Evolutionary conservation across 2,888 invertebrate species (phyloP).

Genomic region (Drosophila greeni): DNA sequence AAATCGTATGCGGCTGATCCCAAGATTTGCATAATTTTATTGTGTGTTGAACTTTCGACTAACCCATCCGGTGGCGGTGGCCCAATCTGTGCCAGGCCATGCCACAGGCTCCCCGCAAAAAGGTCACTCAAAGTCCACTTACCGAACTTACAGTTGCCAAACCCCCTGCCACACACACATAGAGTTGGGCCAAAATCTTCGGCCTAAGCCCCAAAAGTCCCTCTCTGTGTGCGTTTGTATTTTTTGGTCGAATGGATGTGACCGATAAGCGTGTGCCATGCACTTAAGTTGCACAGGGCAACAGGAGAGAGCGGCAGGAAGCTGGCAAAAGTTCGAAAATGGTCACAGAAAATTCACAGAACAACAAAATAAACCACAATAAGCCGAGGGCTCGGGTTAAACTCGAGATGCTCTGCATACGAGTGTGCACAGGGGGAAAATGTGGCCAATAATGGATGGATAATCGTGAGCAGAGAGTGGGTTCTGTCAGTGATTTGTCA

Average conservation of each 20-base stretch:
- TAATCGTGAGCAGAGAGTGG: neutral
- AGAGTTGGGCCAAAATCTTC: constrained; percentile 61
- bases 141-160: constrained; percentile 61
- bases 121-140: constrained; percentile 72
- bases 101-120: constrained; percentile 48
- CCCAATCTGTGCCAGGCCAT: constrained; percentile 38
- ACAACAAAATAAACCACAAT: constrained; percentile 56
- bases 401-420: constrained; percentile 32
- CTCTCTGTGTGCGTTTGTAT: constrained; percentile 18
- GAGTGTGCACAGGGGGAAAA: constrained; percentile 14
- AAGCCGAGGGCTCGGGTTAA: constrained; percentile 51
- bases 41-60: constrained; percentile 63
- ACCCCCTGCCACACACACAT: constrained; percentile 1
- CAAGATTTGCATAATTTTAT: constrained; percentile 70
- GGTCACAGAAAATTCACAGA: constrained; percentile 47
- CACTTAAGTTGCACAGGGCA: constrained; percentile 64
- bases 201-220: constrained; percentile 67
- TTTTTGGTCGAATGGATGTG: constrained; percentile 42
- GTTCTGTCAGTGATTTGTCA: neutral
- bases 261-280: constrained; percentile 71
- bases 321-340: constrained; percentile 64
- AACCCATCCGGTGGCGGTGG: constrained; percentile 19
- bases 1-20: constrained; percentile 50
- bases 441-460: neutral
- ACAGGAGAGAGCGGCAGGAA: constrained; percentile 29